Evolutionary conservation across 1,140 invertebrate genomes (phyloP).

Genomic region (Platorchestia sp.): DNA sequence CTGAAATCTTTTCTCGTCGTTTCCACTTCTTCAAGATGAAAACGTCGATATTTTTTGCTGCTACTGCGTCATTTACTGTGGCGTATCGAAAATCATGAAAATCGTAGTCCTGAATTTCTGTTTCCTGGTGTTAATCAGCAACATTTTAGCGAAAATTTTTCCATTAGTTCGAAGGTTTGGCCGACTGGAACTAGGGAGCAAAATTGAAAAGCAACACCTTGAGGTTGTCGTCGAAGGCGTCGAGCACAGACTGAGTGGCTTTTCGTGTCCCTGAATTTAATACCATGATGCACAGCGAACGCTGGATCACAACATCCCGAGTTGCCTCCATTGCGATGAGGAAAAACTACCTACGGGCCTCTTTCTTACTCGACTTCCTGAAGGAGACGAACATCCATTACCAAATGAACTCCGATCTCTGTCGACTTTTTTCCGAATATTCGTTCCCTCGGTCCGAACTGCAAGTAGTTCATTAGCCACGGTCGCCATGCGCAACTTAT

Average conservation of each 20-base stretch:
- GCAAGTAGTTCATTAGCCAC: neutral
- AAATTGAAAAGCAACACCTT: neutral
- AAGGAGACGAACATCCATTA: conserved; percentile 50
- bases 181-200: neutral
- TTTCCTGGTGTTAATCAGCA: neutral
- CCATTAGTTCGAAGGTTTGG: neutral
- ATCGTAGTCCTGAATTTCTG: neutral
- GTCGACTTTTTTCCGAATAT: neutral
- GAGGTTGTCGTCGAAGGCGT: neutral
- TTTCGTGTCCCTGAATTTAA: conserved; percentile 32
- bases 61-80: neutral
- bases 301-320: conserved; percentile 14
- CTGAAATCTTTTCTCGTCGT: neutral
- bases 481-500: neutral
- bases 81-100: neutral
- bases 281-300: conserved; percentile 26
- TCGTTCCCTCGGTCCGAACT: neutral
- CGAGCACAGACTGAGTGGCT: neutral
- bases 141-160: neutral
- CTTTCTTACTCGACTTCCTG: conserved; percentile 42
- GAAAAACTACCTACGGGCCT: conserved; percentile 1
- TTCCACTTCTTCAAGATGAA: neutral
- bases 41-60: neutral
- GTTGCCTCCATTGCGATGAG: conserved; percentile 26
- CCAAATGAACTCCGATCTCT: conserved; percentile 40